Percentiles rank a stretch among this genome's conserved stretches.
Evolutionary conservation across 2,113 vertebrate genomes (phyloP).

Genomic region (Hypomesus transpacificus): DNA sequence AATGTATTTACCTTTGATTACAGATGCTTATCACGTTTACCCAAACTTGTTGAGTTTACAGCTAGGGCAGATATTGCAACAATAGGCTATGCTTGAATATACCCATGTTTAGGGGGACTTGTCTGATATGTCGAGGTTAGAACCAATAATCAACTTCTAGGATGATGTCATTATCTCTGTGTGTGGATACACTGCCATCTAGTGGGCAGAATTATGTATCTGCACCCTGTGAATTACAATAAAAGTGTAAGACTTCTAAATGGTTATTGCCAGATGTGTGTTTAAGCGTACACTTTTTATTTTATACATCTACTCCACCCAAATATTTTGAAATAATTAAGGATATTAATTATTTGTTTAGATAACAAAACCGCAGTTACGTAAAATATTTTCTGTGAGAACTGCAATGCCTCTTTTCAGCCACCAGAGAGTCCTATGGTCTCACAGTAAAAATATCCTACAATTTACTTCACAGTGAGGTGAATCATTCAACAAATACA

Average conservation of each 20-base stretch:
- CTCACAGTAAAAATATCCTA: constrained; percentile 17
- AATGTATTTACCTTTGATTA: too few relatives aligned
- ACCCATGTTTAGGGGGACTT: too few relatives aligned
- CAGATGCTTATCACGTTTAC: too few relatives aligned
- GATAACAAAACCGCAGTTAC: not conserved
- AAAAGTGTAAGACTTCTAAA: too few relatives aligned
- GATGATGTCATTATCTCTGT: constrained; percentile 13
- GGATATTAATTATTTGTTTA: not conserved
- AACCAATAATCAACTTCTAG: not conserved
- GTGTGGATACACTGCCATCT: constrained; percentile 44
- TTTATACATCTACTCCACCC: not conserved
- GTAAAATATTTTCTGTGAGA: not conserved
- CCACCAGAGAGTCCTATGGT: constrained; percentile 49
- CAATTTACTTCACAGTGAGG: not conserved
- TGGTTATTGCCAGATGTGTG: not conserved
- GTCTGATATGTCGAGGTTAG: too few relatives aligned
- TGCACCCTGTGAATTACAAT: not conserved
- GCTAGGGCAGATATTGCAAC: too few relatives aligned
- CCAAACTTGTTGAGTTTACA: too few relatives aligned
- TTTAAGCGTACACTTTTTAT: not conserved
- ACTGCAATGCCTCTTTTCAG: not conserved
- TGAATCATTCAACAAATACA: not conserved
- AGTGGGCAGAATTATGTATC: constrained; percentile 28
- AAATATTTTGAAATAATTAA: not conserved
- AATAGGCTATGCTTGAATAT: too few relatives aligned